A percentile compares a stretch with the other conserved stretches of the same genome.
Conservation (phyloP, 2,888 invertebrate genomes). For the Cloeon dipterum region DNA sequence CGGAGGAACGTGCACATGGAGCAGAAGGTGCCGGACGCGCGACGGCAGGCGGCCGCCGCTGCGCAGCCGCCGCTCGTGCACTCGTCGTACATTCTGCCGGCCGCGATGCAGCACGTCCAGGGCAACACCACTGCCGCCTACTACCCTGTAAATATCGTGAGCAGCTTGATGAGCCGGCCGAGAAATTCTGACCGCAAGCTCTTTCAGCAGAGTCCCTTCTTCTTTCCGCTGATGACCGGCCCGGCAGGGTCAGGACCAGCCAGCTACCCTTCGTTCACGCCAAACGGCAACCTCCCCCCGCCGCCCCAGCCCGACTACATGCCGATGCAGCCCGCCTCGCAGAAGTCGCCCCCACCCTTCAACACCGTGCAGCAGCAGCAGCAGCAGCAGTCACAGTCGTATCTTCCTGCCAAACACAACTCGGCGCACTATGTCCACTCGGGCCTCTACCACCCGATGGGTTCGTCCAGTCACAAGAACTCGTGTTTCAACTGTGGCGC, state of each 20-base stretch:
- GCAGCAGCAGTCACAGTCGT: slow-evolving; percentile 4
- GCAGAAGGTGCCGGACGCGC: slow-evolving; percentile 10
- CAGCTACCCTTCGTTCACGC: slow-evolving; percentile 6
- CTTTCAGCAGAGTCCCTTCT: no score
- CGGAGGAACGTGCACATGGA: slow-evolving; percentile 11
- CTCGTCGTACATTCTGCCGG: slow-evolving; percentile 10
- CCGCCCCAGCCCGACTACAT: slow-evolving; percentile 5
- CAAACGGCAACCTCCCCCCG: slow-evolving; percentile 9
- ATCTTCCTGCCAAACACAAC: slow-evolving; percentile 1
- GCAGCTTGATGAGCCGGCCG: no score
- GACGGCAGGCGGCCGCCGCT: slow-evolving; percentile 14
- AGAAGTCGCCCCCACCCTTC: slow-evolving; percentile 5
- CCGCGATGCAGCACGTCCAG: slow-evolving; percentile 23
- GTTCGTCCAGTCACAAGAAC: slow-evolving; percentile 25
- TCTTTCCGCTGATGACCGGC: no score
- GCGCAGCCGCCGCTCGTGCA: slow-evolving; percentile 11
- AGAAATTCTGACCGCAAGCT: no score
- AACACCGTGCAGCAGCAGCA: slow-evolving; percentile 2
- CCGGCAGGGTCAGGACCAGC: background rate
- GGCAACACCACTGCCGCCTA: slow-evolving; percentile 19
- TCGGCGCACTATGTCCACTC: background rate
- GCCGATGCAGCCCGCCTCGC: slow-evolving; percentile 6
- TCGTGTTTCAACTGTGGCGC: slow-evolving; percentile 88
- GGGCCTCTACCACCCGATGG: slow-evolving; percentile 11
- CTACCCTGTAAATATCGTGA: slow-evolving; percentile 18